phyloP scores from a whole-genome alignment of 2,888 invertebrate species.

The Drosophila tanythrix region DNA sequence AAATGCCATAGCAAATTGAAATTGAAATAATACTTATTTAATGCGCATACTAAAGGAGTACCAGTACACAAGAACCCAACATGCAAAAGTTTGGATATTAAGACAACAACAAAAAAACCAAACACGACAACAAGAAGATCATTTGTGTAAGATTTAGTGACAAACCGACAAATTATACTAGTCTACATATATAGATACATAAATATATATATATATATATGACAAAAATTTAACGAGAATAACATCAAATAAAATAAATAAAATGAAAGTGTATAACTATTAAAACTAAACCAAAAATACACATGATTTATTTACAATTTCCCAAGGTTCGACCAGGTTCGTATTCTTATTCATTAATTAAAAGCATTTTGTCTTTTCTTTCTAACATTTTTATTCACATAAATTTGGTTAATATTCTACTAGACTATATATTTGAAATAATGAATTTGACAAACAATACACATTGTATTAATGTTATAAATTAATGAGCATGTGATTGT shows the following conservation, averaged over 20 bases:
- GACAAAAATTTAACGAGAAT: constrained; percentile 72
- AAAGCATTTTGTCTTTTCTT: not conserved
- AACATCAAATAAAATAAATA: constrained; percentile 78
- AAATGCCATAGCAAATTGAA: constrained; percentile 35
- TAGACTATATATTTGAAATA: constrained; percentile 6
- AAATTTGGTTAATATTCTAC: constrained; percentile 22
- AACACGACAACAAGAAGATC: constrained; percentile 34
- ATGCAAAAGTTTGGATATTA: constrained; percentile 33
- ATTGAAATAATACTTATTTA: constrained; percentile 28
- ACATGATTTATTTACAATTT: not conserved
- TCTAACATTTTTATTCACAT: constrained; percentile 53
- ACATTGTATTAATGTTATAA: constrained; percentile 47
- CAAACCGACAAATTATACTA: constrained; percentile 58
- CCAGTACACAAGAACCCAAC: constrained; percentile 22
- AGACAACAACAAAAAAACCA: constrained; percentile 18
- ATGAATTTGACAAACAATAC: constrained; percentile 50
- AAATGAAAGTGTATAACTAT: constrained; percentile 81
- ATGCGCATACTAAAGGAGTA: constrained; percentile 44
- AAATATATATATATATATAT: constrained; percentile 67
- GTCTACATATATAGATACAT: constrained; percentile 60
- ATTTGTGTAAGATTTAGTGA: constrained; percentile 66
- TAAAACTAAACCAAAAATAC: constrained; percentile 67
- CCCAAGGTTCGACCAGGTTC: not conserved
- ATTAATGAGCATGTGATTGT: constrained; percentile 48
- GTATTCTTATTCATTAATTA: not conserved